Conservation (phyloP, 2,888 invertebrate genomes). For the Ashinkailepas kermadecensis region DNA sequence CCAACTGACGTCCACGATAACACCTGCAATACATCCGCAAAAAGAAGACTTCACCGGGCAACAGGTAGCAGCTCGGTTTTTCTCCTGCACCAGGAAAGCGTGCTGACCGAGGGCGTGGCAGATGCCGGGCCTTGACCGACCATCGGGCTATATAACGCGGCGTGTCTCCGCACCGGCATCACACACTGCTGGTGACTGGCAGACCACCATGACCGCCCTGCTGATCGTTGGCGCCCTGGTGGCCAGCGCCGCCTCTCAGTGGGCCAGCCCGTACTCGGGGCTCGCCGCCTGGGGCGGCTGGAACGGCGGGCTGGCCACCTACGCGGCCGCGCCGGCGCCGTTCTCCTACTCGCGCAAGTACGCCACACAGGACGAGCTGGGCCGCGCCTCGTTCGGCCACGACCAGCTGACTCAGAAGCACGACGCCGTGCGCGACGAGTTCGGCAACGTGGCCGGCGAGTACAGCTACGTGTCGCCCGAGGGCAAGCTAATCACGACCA, state of each 20-base stretch:
- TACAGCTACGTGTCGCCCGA: conserved; percentile 34
- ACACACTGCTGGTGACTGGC: conserved; percentile 6
- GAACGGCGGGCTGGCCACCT: neutral
- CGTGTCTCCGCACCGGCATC: neutral
- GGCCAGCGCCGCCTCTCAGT: conserved; percentile 3
- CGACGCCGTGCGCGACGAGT: neutral
- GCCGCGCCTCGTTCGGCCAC: conserved; percentile 6
- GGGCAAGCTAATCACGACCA: conserved; percentile 42
- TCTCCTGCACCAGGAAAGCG: neutral
- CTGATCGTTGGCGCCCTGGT: neutral
- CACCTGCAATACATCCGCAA: too few relatives aligned
- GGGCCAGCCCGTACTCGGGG: neutral
- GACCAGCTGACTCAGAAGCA: neutral
- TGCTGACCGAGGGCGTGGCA: neutral
- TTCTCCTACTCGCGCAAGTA: conserved; percentile 21
- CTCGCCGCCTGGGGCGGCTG: neutral
- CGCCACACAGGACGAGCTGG: conserved; percentile 30
- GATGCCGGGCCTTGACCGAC: neutral
- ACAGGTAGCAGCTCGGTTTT: neutral
- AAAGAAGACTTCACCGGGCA: neutral
- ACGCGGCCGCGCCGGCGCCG: conserved; percentile 1
- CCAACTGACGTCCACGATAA: neutral
- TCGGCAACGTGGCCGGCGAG: conserved; percentile 8
- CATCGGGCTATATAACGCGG: neutral
- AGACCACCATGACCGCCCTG: neutral